phyloP scores from a whole-genome alignment of 2,113 vertebrate genomes.

The Laterallus jamaicensis region DNA sequence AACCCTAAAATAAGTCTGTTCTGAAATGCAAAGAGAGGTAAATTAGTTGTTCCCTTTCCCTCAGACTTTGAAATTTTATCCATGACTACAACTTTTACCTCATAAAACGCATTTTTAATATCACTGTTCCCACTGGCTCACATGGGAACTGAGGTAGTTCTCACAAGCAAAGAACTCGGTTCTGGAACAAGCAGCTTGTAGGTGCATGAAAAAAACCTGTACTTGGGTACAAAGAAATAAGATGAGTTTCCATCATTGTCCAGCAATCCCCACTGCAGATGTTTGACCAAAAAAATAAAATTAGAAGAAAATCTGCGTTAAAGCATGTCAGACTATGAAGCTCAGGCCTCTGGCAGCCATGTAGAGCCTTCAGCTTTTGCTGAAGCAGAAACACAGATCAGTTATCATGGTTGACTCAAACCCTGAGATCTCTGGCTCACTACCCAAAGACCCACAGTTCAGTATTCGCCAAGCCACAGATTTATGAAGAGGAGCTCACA shows the following conservation, averaged over 20 bases:
- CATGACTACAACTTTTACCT: background rate
- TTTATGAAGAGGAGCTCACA: slow-evolving; percentile 60
- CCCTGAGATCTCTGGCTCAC: slow-evolving; percentile 45
- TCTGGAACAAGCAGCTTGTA: background rate
- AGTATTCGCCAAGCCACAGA: slow-evolving; percentile 50
- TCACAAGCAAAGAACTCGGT: background rate
- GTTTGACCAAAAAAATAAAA: slow-evolving; percentile 20
- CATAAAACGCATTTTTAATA: background rate
- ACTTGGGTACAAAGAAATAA: background rate
- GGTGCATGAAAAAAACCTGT: background rate
- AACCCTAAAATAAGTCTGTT: background rate
- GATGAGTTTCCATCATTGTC: background rate
- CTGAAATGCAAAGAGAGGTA: background rate
- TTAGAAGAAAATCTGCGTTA: background rate
- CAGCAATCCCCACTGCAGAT: background rate
- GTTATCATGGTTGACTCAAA: slow-evolving; percentile 26
- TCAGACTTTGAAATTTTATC: background rate
- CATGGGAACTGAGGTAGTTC: background rate
- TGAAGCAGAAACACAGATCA: slow-evolving; percentile 55
- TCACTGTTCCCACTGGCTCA: background rate
- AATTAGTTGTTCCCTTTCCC: background rate
- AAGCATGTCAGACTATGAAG: background rate
- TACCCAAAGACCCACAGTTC: slow-evolving; percentile 54
- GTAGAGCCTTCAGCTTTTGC: slow-evolving; percentile 49
- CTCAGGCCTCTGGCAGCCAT: background rate